Evolutionary conservation across 2,888 invertebrate species (phyloP), one percentile per base, ranked within the genome.

Genomic region (Lasioglossum pauxillum): DNA sequence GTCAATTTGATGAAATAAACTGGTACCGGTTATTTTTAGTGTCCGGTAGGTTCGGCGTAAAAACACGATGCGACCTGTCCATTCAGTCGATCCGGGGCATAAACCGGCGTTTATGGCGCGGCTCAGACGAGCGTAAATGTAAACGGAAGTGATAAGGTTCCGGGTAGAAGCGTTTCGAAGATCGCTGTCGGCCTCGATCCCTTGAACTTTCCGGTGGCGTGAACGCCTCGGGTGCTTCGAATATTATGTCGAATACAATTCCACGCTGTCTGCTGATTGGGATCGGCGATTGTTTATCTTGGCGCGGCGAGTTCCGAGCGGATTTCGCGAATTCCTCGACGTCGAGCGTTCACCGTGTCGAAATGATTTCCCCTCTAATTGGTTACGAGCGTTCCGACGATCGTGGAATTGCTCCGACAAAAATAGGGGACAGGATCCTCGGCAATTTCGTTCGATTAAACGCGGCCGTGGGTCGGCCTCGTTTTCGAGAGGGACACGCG

Each of bases 291-390:
- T 44, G 19, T 73, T 72, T 49, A 19, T 35, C 67, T 67, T 67
- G 67, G 67, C 27, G 27, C 19, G 31, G 19, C 31, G 35, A 67
- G 19, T 16, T 67, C 7, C 35, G 35, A 67, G 73, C 57, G 46
- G 27, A 46, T 71, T 83, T 19, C 12, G 23, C 12, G 27, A 60
- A 41, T 27, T n/a, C 35, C 67, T 31, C 67, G 35, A 4, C 12
- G 2, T n/a, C 16, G 16, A n/a, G 64, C 16, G 38, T 23, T 41
- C 82, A 19, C 71, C 75, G 78, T 67, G 73, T 80, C 57, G 83
- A 75, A 89, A 85, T 87, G 88, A 90, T 90, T 83, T 81, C 80
- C 76, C 38, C 49, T 27, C 82, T 79, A 86, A 89, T 87, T 87
- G 87, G 77, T 3, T 80, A 44, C 75, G 49, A 60, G 76, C 64